These are phyloP conservation scores for Atethmia centrago DNA, from an alignment of 2,888 invertebrate genomes.

Conservation along the genomic window DNA sequence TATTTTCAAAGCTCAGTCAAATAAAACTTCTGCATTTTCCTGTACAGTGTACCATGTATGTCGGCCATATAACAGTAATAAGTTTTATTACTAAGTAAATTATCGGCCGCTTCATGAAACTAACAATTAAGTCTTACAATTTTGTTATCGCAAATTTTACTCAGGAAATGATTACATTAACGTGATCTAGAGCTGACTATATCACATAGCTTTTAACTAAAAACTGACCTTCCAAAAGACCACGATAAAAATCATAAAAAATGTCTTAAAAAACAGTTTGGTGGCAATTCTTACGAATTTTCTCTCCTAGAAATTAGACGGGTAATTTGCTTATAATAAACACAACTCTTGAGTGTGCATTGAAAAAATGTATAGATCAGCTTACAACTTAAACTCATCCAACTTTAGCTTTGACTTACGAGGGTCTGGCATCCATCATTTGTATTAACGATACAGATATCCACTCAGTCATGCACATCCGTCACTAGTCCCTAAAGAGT, in stretches of 20 bases:
- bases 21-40: slow-evolving; percentile 27
- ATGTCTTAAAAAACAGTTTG: neutral
- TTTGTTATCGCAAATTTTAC: slow-evolving; percentile 43
- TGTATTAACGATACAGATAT: too few relatives aligned
- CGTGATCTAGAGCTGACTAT: slow-evolving; percentile 22
- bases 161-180: slow-evolving; percentile 21
- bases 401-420: too few relatives aligned
- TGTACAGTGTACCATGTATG: slow-evolving; percentile 32
- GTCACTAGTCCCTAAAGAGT: too few relatives aligned
- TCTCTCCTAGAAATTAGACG: neutral
- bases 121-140: slow-evolving; percentile 55
- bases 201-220: neutral
- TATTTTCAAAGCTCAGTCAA: neutral
- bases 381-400: neutral
- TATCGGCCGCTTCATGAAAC: slow-evolving; percentile 39
- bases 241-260: neutral
- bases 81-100: slow-evolving; percentile 60
- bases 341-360: too few relatives aligned
- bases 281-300: neutral
- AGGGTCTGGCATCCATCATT: too few relatives aligned
- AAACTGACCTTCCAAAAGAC: neutral
- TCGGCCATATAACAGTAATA: slow-evolving; percentile 63
- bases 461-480: too few relatives aligned
- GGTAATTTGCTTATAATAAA: neutral
- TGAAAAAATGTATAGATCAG: neutral